These are phyloP conservation scores for Myopa testacea DNA, from an alignment of 2,888 invertebrate genomes.

Conservation along the genomic window DNA sequence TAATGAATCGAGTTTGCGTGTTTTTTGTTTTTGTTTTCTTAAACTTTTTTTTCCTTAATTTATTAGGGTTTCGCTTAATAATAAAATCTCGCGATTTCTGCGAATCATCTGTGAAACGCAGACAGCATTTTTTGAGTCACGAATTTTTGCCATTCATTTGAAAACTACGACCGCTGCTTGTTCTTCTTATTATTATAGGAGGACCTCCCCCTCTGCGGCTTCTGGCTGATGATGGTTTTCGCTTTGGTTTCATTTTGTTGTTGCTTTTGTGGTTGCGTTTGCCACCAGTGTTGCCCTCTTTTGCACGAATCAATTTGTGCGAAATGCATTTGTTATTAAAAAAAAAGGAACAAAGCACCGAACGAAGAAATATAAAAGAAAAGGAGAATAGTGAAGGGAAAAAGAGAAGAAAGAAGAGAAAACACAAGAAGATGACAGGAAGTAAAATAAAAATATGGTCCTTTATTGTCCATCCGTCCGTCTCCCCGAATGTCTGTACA, in stretches of 20 bases:
- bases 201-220: not conserved
- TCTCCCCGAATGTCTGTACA: not conserved
- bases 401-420: not conserved
- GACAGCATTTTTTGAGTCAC: slow-evolving; percentile 34
- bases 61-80: not conserved
- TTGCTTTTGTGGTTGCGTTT: not conserved
- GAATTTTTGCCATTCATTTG: slow-evolving; percentile 39
- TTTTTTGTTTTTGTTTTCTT: not conserved
- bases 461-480: slow-evolving; percentile 3
- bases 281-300: slow-evolving; percentile 24
- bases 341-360: not conserved
- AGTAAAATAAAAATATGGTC: not conserved
- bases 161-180: slow-evolving; percentile 22
- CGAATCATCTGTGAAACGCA: slow-evolving; percentile 36
- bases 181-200: slow-evolving; percentile 16
- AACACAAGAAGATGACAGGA: not conserved
- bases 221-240: not conserved
- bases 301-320: slow-evolving; percentile 37
- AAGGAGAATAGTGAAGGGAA: not conserved
- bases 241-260: not conserved
- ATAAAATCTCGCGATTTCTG: slow-evolving; percentile 35
- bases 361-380: not conserved
- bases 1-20: too few relatives aligned
- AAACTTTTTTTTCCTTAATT: not conserved
- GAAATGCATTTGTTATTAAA: slow-evolving; percentile 27